phyloP scores from a whole-genome alignment of 2,888 invertebrate species.

The Rhimphoctona megacephalus region DNA sequence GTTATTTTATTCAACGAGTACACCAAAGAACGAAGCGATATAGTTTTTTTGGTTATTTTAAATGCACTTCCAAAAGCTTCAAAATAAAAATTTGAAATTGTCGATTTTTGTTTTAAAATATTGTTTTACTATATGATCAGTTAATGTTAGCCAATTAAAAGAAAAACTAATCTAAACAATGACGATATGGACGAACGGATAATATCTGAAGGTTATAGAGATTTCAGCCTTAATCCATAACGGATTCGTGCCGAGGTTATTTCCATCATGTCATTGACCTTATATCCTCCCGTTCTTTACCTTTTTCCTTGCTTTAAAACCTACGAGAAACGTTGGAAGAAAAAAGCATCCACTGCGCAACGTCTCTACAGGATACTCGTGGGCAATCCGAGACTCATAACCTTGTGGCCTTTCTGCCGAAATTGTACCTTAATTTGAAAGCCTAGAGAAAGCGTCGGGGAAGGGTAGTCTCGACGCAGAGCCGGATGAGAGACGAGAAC shows the following conservation, averaged over 20 bases:
- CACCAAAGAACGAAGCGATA: not conserved
- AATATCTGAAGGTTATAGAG: not conserved
- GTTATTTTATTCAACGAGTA: not conserved
- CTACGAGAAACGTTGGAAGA: conserved; percentile 40
- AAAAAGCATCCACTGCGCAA: conserved; percentile 22
- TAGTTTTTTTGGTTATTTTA: not conserved
- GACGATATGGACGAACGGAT: not conserved
- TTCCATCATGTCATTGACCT: conserved; percentile 7
- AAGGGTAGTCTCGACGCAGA: conserved; percentile 55
- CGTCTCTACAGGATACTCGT: conserved; percentile 63
- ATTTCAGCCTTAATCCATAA: not conserved
- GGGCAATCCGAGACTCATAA: conserved; percentile 63
- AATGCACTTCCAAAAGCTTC: not conserved
- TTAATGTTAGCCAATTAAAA: not conserved
- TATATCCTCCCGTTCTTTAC: not conserved
- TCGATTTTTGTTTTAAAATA: not conserved
- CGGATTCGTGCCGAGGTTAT: not conserved
- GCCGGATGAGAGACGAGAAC: conserved; percentile 53
- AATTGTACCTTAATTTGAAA: conserved; percentile 83
- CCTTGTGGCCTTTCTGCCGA: conserved; percentile 77
- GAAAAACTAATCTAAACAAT: not conserved
- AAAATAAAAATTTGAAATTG: not conserved
- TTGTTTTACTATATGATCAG: not conserved
- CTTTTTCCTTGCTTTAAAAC: not conserved
- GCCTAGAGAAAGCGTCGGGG: conserved; percentile 73